Conservation (phyloP, 2,797 vertebrate genomes). For the Poeciliopsis infans region DNA sequence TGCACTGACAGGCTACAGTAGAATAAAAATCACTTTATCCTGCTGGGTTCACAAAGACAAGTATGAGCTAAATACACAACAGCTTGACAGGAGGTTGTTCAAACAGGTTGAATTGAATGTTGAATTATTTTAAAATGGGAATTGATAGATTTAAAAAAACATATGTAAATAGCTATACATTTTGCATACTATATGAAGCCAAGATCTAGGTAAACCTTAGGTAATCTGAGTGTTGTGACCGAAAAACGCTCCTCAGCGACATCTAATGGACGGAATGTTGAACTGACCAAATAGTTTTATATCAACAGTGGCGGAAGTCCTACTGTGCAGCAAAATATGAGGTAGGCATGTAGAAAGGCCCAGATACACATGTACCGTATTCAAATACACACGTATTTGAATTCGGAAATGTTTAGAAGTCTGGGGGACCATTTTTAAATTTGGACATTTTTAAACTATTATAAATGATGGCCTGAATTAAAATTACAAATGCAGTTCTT, state of each 20-base stretch:
- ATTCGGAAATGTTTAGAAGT: not conserved
- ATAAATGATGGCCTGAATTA: not conserved
- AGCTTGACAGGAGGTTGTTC: not conserved
- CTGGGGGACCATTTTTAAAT: not conserved
- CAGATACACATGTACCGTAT: not conserved
- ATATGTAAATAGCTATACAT: not conserved
- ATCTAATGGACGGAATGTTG: conserved; percentile 26
- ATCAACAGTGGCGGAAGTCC: not conserved
- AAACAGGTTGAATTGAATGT: not conserved
- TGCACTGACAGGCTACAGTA: too few relatives aligned
- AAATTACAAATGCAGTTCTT: not conserved
- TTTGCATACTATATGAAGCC: not conserved
- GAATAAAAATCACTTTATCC: not conserved
- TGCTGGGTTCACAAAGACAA: not conserved
- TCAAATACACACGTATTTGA: not conserved
- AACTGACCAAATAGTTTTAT: not conserved
- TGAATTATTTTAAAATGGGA: not conserved
- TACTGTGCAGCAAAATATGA: not conserved
- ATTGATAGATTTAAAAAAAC: not conserved
- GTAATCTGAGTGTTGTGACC: not conserved
- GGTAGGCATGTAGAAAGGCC: not conserved
- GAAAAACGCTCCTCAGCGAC: conserved; percentile 33
- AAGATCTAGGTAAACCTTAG: not conserved
- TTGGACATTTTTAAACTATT: not conserved
- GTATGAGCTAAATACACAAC: not conserved